Percentiles rank a stretch among this genome's conserved stretches.
Evolutionary conservation across 2,888 invertebrate genomes (phyloP).

Genomic region (Synergus laeviventris): DNA sequence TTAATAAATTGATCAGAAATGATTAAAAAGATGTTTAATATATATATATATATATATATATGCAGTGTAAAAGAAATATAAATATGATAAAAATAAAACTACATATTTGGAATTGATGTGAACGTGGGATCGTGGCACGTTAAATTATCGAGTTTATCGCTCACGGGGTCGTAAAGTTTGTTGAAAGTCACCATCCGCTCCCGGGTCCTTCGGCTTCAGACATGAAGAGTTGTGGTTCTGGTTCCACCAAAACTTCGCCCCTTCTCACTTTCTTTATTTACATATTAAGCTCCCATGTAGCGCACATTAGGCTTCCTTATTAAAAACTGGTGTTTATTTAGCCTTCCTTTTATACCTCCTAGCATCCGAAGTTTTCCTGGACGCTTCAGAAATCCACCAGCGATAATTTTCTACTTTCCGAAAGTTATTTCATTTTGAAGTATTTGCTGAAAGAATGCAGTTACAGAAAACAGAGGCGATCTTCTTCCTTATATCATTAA

Average conservation of each 20-base stretch:
- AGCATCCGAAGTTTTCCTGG: conserved; percentile 19
- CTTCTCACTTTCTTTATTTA: conserved; percentile 19
- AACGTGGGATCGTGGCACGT: conserved; percentile 31
- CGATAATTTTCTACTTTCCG: neutral
- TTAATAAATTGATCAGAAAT: too few relatives aligned
- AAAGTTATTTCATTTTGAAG: neutral
- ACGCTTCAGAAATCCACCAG: neutral
- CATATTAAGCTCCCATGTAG: conserved; percentile 3
- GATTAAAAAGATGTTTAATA: neutral
- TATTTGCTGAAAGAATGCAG: too few relatives aligned
- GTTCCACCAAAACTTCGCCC: neutral
- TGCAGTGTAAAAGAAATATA: neutral
- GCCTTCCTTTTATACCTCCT: conserved; percentile 16
- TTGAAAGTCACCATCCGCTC: conserved; percentile 15
- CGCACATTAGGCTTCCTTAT: conserved; percentile 17
- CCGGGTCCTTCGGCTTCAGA: conserved; percentile 28
- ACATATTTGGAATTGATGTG: neutral
- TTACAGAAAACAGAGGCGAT: too few relatives aligned
- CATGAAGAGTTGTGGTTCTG: conserved; percentile 41
- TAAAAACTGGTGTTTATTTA: conserved; percentile 36
- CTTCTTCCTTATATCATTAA: neutral
- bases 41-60: neutral
- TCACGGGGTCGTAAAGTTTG: conserved; percentile 54
- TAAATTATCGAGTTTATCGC: conserved; percentile 60
- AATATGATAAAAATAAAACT: conserved; percentile 3